Conservation (phyloP, 30 jellyfish, hydroid and myxozoan genomes). For the Sanderia malayensis region DNA sequence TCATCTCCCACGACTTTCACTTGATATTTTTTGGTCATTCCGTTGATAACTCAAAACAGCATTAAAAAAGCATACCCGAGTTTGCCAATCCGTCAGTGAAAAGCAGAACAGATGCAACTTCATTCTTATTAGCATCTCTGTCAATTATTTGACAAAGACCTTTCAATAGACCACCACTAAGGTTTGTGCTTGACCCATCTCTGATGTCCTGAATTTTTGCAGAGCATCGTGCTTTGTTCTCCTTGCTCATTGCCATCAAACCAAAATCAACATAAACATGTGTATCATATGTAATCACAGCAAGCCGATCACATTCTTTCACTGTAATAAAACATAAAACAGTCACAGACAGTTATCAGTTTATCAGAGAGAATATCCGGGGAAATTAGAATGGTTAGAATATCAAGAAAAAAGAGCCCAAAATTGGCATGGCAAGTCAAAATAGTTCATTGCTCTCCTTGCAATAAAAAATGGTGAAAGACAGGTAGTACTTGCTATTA, state of each 20-base stretch:
- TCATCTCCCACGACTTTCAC: too few species aligned
- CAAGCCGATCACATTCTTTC: constrained; percentile 61
- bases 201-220: constrained; percentile 24
- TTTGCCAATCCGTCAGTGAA: constrained; percentile 94
- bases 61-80: constrained; percentile 40
- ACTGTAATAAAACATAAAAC: too few species aligned
- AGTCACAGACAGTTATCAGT: too few species aligned
- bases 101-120: constrained; percentile 85
- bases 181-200: constrained; percentile 71
- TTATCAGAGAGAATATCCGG: too few species aligned
- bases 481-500: too few species aligned
- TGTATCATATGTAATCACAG: constrained; percentile 80
- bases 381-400: too few species aligned
- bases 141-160: constrained; percentile 80
- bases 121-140: constrained; percentile 60
- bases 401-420: too few species aligned
- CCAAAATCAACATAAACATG: constrained; percentile 53
- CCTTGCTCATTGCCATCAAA: constrained; percentile 46
- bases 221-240: constrained; percentile 39
- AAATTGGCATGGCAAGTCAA: too few species aligned
- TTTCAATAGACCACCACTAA: constrained; percentile 84
- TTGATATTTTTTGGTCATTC: too few species aligned
- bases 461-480: too few species aligned
- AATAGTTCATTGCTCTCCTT: too few species aligned
- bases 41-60: too few species aligned